A percentile compares a stretch with the other conserved stretches of the same genome.
Conservation (phyloP, 2,888 invertebrate genomes). For the Coleophora deauratella region DNA sequence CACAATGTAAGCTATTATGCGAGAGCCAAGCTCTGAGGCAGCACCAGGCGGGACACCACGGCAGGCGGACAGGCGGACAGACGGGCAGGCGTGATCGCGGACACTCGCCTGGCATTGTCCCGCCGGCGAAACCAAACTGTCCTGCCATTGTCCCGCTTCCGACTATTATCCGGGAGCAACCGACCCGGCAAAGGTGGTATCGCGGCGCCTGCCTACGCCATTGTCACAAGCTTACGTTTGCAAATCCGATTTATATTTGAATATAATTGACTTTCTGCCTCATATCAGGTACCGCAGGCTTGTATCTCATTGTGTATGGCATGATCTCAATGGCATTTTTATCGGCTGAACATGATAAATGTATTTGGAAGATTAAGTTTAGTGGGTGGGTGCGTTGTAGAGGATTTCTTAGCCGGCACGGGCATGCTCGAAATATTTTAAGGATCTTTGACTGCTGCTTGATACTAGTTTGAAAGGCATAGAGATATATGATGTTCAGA, state of each 20-base stretch:
- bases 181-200: slow-evolving; percentile 30
- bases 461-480: too few relatives aligned
- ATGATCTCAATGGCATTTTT: slow-evolving; percentile 68
- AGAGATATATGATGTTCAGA: too few relatives aligned
- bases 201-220: slow-evolving; percentile 53
- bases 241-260: slow-evolving; percentile 75
- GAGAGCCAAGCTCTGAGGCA: slow-evolving; percentile 22
- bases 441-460: too few relatives aligned
- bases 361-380: slow-evolving; percentile 62
- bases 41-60: slow-evolving; percentile 12
- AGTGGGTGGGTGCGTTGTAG: slow-evolving; percentile 41
- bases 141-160: slow-evolving; percentile 28
- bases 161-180: slow-evolving; percentile 33
- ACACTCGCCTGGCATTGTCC: slow-evolving; percentile 25
- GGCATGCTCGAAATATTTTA: too few relatives aligned
- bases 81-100: slow-evolving; percentile 28
- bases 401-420: slow-evolving; percentile 7
- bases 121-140: slow-evolving; percentile 21
- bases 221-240: slow-evolving; percentile 67
- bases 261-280: slow-evolving; percentile 72
- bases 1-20: slow-evolving; percentile 36
- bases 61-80: slow-evolving; percentile 1
- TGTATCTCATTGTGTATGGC: slow-evolving; percentile 60
- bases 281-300: slow-evolving; percentile 59
- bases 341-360: slow-evolving; percentile 70